Base-by-base conservation (phyloP, 1,140 invertebrate genomes). In the Papilio dardanus region DNA sequence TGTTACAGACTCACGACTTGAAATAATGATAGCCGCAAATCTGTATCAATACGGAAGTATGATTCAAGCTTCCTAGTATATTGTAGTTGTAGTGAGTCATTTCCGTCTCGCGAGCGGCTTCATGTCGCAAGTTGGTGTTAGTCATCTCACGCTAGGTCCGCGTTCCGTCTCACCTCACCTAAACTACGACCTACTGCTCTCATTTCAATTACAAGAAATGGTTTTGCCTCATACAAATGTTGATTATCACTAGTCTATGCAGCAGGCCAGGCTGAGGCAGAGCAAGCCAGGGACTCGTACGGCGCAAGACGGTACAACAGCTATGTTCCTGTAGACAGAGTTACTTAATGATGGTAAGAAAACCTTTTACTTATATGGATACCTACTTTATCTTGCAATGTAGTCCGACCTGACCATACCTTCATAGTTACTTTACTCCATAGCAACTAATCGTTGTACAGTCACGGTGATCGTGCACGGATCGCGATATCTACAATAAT, bases 1-100 rank as follows among this genome's bases (percentile, higher is more conserved):
- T 62, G 10, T 62, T 62, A 62, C 54, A 62, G 54, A 62, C 30
- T 62, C 54, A 24, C 54, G 14, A 62, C 54, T 37, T 58, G 24
- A 14, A 62, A 10, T 12, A 28, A 62, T 62, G 24, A 62, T 30
- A 62, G 30, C 19, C 24, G 10, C 54, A 28, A 62, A 28, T 19
- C 54, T 24, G 3, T 12, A 28, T 16, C 54, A 28, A 28, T 62
- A 62, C 21, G 54, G 54, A 62, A 62, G 24, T 62, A 28, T 62
- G 54, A 62, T 10, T 62, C 54, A 62, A 28, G 24, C 54, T 62
- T 62, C 54, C 54, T 62, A 28, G 24, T 28, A n/a, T 46, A 46
- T 16, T 46, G 42, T 46, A 46, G 16, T n/a, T 16, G 42, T 46
- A 19, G 12, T 62, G 54, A 62, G 1, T 62, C 54, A 62, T 24